Percentiles rank a stretch among this genome's conserved stretches.
phyloP scores from a whole-genome alignment of 2,888 invertebrate genomes.

The Muschampia plurimacula region DNA sequence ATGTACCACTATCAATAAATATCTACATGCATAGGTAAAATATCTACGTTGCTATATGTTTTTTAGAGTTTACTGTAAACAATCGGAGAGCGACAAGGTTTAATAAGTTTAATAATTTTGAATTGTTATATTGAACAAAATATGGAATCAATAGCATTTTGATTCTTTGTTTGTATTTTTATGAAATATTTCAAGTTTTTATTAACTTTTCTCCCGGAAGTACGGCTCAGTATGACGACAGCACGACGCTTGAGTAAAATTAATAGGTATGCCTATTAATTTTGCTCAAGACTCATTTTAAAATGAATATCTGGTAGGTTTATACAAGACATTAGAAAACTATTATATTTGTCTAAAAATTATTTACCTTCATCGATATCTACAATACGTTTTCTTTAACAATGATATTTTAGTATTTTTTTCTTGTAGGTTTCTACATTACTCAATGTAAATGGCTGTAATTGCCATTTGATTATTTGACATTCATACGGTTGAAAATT shows the following conservation, averaged over 20 bases:
- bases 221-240: constrained; percentile 23
- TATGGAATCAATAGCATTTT: too few species aligned
- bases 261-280: constrained; percentile 12
- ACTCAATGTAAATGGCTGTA: not conserved
- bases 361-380: too few species aligned
- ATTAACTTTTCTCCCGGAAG: constrained; percentile 15
- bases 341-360: not conserved
- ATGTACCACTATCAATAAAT: too few species aligned
- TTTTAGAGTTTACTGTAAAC: too few species aligned
- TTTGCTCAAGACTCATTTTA: constrained; percentile 6
- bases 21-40: not conserved
- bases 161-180: too few species aligned
- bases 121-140: too few species aligned
- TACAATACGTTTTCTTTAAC: not conserved
- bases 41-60: too few species aligned
- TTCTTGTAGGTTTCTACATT: not conserved
- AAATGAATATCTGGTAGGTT: constrained; percentile 2
- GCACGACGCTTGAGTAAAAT: not conserved
- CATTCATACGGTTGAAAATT: constrained; percentile 6
- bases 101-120: too few species aligned
- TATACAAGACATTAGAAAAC: not conserved
- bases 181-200: too few species aligned
- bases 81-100: too few species aligned
- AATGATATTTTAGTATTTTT: not conserved
- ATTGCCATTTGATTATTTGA: constrained; percentile 18